Evolutionary conservation across 2,797 vertebrate species (phyloP), one percentile per base, ranked within the genome.

Genomic region (Mormyrus proboscirostris): DNA sequence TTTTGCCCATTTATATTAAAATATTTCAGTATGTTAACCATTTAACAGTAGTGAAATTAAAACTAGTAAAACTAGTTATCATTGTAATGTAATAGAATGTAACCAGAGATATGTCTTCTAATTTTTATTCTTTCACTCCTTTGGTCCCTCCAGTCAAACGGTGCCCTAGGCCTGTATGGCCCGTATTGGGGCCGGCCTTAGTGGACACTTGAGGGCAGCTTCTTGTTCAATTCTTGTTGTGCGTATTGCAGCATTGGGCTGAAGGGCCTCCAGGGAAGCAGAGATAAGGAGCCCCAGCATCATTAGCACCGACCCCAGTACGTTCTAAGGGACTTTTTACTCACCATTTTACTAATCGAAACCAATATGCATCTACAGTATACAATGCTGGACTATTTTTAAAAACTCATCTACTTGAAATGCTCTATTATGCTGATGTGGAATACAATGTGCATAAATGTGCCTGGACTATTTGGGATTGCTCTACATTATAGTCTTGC

Each of bases 171-270:
- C 65, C 29, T 73, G 4, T 33, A 33, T 14, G 29, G 1, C 29
- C 29, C 38, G 4, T 14, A 38, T 14, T 33, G 65, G 29, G 29
- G 65, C 12, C 0, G 29, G 29, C 29, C 4, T 12, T 38, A 33
- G 83, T 91, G 69, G 89, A 88, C 49, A 90, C 89, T n/a, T 33
- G 83, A 73, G 73, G 89, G 88, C 65, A 47, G 55, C 90, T 89
- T 87, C 89, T 87, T 87, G 9, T 55, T 2, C 89, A 55, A 79
- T 65, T 88, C 69, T 22, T 82, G 2, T 59, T 59, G 55, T 59
- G 55, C 55, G 6, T 8, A 8, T 19, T 82, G 38, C 19, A 29
- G 16, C 47, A 33, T 47, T 33, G 10, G 65, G 65, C 29, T 69
- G 65, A 33, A 69, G 33, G 2, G 29, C 65, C 65, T 4, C 29